Percentiles rank a stretch among this genome's conserved stretches.
Evolutionary conservation across 2,113 vertebrate species (phyloP).

Genomic region (Perognathus longimembris): DNA sequence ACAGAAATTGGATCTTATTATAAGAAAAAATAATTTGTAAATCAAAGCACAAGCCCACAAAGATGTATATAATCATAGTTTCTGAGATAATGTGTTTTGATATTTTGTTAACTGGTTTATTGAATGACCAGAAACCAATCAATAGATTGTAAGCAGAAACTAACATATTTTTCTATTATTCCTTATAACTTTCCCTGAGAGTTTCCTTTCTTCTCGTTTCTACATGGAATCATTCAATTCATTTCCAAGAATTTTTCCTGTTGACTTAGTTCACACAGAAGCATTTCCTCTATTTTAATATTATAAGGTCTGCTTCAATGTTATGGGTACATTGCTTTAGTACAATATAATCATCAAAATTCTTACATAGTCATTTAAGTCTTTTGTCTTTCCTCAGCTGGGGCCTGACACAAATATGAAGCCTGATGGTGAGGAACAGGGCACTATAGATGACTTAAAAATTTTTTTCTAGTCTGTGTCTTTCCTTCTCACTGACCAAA

Average conservation of each 20-base stretch:
- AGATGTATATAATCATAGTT: not conserved
- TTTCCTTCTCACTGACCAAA: not conserved
- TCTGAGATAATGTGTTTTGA: not conserved
- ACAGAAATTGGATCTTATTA: not conserved
- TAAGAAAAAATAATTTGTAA: not conserved
- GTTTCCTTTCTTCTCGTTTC: not conserved
- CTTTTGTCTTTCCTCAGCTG: not conserved
- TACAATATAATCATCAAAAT: not conserved
- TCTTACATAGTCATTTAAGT: constrained; percentile 17
- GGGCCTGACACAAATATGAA: not conserved
- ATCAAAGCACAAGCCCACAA: not conserved
- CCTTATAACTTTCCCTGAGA: not conserved
- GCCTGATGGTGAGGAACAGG: not conserved
- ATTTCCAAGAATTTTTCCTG: too few species aligned
- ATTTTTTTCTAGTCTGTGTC: not conserved
- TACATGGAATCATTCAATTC: too few species aligned
- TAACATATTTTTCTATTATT: not conserved
- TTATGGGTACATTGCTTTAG: not conserved
- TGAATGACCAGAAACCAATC: not conserved
- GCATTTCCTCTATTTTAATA: constrained; percentile 18
- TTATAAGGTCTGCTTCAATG: not conserved
- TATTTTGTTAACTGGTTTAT: constrained; percentile 13
- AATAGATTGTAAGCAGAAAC: not conserved
- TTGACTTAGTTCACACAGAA: not conserved
- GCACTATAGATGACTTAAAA: not conserved